These are phyloP conservation scores for Bombycilla garrulus DNA, from an alignment of 2,113 vertebrate genomes.

Conservation along the genomic window DNA sequence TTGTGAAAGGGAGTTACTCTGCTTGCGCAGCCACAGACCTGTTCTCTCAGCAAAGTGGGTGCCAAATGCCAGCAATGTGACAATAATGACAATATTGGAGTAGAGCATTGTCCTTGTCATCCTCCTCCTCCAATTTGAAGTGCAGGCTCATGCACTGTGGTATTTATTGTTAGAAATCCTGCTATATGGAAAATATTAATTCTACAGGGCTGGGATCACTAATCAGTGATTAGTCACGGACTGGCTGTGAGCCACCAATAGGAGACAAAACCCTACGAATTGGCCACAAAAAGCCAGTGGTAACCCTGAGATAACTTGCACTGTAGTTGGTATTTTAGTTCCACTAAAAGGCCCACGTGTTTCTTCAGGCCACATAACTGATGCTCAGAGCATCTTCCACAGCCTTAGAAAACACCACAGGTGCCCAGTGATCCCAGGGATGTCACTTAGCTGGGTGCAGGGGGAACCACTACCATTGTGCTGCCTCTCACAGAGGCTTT, in stretches of 20 bases:
- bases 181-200: not conserved
- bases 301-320: not conserved
- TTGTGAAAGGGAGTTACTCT: not conserved
- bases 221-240: not conserved
- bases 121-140: not conserved
- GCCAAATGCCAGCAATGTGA: not conserved
- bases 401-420: not conserved
- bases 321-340: not conserved
- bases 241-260: not conserved
- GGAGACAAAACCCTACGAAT: not conserved
- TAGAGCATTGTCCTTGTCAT: not conserved
- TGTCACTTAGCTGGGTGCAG: not conserved
- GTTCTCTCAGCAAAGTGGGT: not conserved
- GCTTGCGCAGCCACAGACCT: not conserved
- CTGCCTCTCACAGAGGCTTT: not conserved
- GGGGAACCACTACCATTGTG: fast-evolving
- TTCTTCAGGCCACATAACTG: not conserved
- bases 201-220: not conserved
- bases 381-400: not conserved
- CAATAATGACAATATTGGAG: not conserved
- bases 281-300: not conserved
- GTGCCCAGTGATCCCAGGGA: not conserved
- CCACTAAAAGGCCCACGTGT: not conserved
- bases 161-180: not conserved
- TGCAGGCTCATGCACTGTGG: not conserved